Evolutionary conservation across 2,797 vertebrate species (phyloP).

Genomic region (Enoplosus armatus): DNA sequence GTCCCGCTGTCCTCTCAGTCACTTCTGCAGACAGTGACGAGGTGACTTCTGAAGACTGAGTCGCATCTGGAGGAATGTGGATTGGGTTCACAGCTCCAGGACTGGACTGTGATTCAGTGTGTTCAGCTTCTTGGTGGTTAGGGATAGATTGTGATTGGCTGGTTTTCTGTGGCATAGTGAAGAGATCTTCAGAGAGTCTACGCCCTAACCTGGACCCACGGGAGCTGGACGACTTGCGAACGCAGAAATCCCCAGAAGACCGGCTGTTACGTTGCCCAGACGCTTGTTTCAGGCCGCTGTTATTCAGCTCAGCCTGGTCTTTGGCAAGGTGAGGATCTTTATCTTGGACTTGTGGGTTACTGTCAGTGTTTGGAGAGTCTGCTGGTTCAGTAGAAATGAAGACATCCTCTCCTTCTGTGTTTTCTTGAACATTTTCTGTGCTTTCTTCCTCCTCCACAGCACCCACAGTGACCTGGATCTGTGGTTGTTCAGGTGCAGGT

Average conservation of each 20-base stretch:
- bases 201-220: conserved; percentile 60
- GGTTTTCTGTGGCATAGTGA: conserved; percentile 70
- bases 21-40: not conserved
- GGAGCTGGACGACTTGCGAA: conserved; percentile 76
- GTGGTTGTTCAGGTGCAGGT: conserved; percentile 8
- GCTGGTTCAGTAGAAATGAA: conserved; percentile 15
- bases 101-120: conserved; percentile 3
- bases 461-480: not conserved
- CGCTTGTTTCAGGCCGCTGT: conserved; percentile 5
- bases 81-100: conserved; percentile 11
- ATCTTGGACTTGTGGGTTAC: conserved; percentile 24
- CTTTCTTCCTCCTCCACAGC: conserved; percentile 14
- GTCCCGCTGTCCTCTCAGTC: not conserved
- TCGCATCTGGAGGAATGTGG: conserved; percentile 5
- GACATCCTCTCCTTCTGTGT: conserved; percentile 21
- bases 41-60: not conserved
- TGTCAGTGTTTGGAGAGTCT: conserved; percentile 18
- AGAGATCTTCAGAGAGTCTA: conserved; percentile 76
- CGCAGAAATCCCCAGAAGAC: conserved; percentile 70
- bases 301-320: conserved; percentile 12
- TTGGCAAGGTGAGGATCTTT: conserved; percentile 1
- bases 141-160: conserved; percentile 15
- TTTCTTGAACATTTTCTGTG: conserved; percentile 25
- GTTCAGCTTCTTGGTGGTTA: conserved; percentile 28
- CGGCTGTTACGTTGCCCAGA: conserved; percentile 34